Evolutionary conservation across 2,797 vertebrate genomes (phyloP), one percentile per base, ranked within the genome.

Genomic region (Gymnocypris eckloni): DNA sequence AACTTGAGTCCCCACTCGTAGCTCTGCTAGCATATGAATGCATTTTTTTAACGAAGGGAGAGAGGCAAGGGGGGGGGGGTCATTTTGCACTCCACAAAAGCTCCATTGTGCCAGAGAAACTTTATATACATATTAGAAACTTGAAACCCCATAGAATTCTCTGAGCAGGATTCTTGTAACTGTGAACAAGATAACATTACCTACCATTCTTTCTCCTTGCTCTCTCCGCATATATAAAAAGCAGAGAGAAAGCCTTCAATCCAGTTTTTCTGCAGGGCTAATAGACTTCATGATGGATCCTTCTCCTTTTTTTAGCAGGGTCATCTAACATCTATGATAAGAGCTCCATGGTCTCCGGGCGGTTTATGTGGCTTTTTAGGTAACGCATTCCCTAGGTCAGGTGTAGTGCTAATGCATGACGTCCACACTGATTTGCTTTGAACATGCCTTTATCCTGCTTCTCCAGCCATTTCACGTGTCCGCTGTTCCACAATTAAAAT

Each of bases 61-160:
- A 93, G 94, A 94, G 94, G 87, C 90, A 92, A 59, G 5, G 5
- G 37, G 76, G 91, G 92, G 93, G 91, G 93, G 94, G 90, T 95
- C 93, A 94, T 95, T 96, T 94, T 95, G 94, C 93, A 90, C 91
- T 81, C 92, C 93, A 96, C 95, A 96, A 96, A 96, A 96, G 95
- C 91, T 88, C 93, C 92, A 95, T 96, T 96, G 96, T 96, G 95
- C 93, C 61, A 92, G 89, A 93, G 96, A 96, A 96, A 96, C 95
- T 95, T 96, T 95, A 96, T 96, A 96, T 95, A 95, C 95, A 96
- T 96, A 96, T 96, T 96, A 96, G 96, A 95, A 96, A 96, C 93
- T 92, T 76, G 93, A 96, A 96, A 96, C 96, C 91, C 84, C 91
- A 88, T 92, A 92, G 94, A 83, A 93, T 94, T 94, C 92, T 90